Evolutionary conservation across 2,113 vertebrate species (phyloP).

Genomic region (Oreotrochilus melanogaster): DNA sequence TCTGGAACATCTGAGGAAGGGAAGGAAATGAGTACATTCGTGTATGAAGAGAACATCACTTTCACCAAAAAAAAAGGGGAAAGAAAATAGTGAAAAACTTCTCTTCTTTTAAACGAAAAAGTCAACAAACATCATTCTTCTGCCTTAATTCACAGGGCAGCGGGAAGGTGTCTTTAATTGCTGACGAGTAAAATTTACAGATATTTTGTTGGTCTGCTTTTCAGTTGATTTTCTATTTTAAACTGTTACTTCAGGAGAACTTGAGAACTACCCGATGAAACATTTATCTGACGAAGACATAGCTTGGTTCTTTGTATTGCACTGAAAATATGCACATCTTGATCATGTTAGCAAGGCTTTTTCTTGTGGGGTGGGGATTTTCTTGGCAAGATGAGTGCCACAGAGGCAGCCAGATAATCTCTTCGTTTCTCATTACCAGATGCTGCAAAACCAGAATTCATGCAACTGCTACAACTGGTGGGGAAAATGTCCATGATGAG

Average conservation of each 20-base stretch:
- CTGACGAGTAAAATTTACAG: background rate
- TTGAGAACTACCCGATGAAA: background rate
- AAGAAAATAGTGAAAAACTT: background rate
- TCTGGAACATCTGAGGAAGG: constrained; percentile 9
- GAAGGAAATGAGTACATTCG: background rate
- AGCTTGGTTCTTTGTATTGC: constrained; percentile 15
- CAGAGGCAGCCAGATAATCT: constrained; percentile 54
- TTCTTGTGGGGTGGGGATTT: constrained; percentile 39
- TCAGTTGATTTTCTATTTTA: constrained; percentile 12
- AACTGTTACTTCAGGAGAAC: background rate
- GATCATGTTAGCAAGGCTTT: constrained; percentile 21
- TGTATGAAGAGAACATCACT: background rate
- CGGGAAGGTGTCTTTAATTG: background rate
- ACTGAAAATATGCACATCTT: constrained; percentile 22
- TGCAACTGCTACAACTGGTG: background rate
- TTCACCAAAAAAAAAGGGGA: background rate
- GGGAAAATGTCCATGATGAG: background rate
- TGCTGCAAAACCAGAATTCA: constrained; percentile 34
- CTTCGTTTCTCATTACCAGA: constrained; percentile 62
- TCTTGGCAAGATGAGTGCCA: constrained; percentile 37
- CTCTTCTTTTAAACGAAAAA: background rate
- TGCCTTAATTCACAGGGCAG: background rate
- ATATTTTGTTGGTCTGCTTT: background rate
- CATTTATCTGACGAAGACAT: background rate
- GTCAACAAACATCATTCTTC: background rate